These are phyloP conservation scores for Vimba vimba DNA, from an alignment of 2,113 vertebrate genomes.

Conservation along the genomic window DNA sequence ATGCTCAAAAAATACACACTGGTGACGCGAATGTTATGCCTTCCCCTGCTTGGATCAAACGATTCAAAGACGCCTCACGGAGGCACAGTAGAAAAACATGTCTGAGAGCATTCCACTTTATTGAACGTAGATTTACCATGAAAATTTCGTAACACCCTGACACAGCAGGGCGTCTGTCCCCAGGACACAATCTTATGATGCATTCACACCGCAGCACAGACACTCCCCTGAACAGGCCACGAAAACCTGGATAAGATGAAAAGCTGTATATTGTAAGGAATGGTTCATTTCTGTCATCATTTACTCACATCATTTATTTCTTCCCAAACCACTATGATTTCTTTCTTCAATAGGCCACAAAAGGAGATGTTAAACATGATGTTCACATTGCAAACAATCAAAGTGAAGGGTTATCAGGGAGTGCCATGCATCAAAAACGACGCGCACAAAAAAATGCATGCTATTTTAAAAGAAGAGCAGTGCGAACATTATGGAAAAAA, in stretches of 20 bases:
- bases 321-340: neutral
- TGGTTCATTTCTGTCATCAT: neutral
- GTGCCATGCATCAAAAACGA: neutral
- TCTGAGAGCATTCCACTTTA: constrained; percentile 40
- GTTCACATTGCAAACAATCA: neutral
- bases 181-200: constrained; percentile 25
- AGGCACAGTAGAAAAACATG: constrained; percentile 42
- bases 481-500: neutral
- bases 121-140: constrained; percentile 40
- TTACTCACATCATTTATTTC: neutral
- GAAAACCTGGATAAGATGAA: constrained; percentile 10
- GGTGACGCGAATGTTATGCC: constrained; percentile 19
- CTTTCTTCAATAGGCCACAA: neutral
- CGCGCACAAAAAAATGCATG: neutral
- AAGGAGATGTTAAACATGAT: neutral
- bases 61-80: constrained; percentile 36
- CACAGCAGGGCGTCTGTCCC: constrained; percentile 38
- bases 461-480: neutral
- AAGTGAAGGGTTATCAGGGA: neutral
- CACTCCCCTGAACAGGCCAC: neutral
- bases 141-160: constrained; percentile 34
- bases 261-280: constrained; percentile 10
- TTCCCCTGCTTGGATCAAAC: constrained; percentile 48
- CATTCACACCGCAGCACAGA: constrained; percentile 11
- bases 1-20: constrained; percentile 39